phyloP scores from a whole-genome alignment of 1,140 invertebrate genomes.

The Branchinecta lindahli region DNA sequence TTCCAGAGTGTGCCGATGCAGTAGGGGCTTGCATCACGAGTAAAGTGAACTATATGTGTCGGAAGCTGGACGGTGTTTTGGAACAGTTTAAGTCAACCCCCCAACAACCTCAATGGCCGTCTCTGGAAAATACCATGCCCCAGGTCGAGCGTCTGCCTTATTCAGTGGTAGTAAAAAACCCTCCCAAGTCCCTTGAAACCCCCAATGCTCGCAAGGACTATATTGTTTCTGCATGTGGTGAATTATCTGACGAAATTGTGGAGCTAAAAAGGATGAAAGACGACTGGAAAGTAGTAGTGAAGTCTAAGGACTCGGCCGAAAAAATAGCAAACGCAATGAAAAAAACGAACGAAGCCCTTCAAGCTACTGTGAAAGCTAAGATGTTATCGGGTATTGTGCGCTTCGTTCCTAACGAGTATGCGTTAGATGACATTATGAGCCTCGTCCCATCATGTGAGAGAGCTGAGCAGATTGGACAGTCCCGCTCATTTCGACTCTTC shows the following conservation, averaged over 20 bases:
- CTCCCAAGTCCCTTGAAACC: no score
- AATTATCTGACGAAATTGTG: not conserved
- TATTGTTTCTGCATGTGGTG: no score
- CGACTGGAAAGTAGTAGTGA: constrained; percentile 1
- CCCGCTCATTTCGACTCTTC: not conserved
- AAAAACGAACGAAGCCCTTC: not conserved
- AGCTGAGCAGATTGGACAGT: not conserved
- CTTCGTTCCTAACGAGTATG: not conserved
- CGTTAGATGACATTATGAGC: not conserved
- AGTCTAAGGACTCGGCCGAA: constrained; percentile 13
- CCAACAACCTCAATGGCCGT: no score
- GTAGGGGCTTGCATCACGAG: no score
- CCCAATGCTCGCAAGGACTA: no score
- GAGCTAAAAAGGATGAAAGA: not conserved
- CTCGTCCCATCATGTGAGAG: not conserved
- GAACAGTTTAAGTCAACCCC: no score
- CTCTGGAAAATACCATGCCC: no score
- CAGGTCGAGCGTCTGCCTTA: no score
- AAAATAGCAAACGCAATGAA: constrained; percentile 11
- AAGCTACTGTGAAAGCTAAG: not conserved
- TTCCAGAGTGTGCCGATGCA: no score
- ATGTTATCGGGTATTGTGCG: not conserved
- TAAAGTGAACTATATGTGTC: no score
- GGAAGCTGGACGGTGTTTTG: no score
- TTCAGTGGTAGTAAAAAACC: no score